Evolutionary conservation across 2,113 vertebrate genomes (phyloP).

Genomic region (Struthio camelus): DNA sequence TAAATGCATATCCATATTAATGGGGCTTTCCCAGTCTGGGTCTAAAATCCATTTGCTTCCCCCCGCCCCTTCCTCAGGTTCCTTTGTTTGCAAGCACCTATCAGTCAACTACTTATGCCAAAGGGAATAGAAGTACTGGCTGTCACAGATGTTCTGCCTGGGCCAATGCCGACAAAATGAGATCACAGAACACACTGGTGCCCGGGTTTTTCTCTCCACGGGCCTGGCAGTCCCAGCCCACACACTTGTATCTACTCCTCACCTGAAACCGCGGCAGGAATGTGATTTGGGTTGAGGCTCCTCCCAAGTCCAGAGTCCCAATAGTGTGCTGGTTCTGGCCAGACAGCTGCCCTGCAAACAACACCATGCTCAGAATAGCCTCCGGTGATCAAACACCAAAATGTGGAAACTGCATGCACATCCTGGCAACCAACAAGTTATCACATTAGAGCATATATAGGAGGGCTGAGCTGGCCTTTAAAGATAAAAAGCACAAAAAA

Average conservation of each 20-base stretch:
- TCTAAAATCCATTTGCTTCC: not conserved
- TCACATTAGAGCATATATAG: not conserved
- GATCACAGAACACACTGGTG: not conserved
- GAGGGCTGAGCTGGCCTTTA: not conserved
- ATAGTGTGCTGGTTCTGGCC: constrained; percentile 84
- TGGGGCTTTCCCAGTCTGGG: not conserved
- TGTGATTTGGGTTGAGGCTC: constrained; percentile 97
- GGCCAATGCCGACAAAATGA: not conserved
- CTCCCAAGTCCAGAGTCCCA: constrained; percentile 94
- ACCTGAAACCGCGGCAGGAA: constrained; percentile 94
- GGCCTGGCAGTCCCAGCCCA: not conserved
- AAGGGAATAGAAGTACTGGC: not conserved
- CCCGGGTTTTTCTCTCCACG: not conserved
- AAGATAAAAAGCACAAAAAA: not conserved
- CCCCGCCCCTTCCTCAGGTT: not conserved
- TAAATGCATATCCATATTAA: not conserved
- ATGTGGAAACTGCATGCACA: not conserved
- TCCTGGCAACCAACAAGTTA: not conserved
- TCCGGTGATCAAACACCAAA: not conserved
- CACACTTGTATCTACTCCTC: constrained; percentile 1
- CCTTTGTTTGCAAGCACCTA: not conserved
- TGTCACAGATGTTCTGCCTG: not conserved
- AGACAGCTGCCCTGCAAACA: constrained; percentile 88
- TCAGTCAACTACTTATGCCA: constrained; percentile 12
- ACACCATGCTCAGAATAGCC: constrained; percentile 38